A percentile compares a stretch with the other conserved stretches of the same genome.
These are phyloP conservation scores for Philereme vetulata DNA, from an alignment of 2,888 invertebrate species.

Conservation along the genomic window DNA sequence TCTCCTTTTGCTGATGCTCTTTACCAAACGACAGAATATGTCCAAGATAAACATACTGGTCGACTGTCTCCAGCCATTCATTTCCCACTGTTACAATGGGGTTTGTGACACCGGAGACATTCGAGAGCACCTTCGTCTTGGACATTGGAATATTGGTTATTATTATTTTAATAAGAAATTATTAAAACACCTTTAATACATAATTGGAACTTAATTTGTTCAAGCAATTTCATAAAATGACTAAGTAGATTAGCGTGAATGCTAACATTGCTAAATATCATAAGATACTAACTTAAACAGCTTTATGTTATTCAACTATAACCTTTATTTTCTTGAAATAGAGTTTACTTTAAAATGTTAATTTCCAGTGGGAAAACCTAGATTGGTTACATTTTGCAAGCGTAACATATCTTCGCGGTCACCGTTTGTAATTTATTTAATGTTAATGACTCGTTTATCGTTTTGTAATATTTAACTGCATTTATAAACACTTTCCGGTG, in stretches of 20 bases:
- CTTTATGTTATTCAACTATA: background rate
- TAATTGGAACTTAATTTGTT: too few relatives aligned
- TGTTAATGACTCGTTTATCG: constrained; percentile 14
- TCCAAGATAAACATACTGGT: too few relatives aligned
- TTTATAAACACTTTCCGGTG: background rate
- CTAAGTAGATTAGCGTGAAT: background rate
- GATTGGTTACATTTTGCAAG: constrained; percentile 22
- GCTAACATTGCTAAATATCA: background rate
- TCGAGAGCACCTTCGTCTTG: too few relatives aligned
- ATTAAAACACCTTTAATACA: too few relatives aligned
- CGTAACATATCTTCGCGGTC: constrained; percentile 25
- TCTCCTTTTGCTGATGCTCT: too few relatives aligned
- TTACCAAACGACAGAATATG: too few relatives aligned
- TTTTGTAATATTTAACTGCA: constrained; percentile 18
- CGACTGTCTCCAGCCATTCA: too few relatives aligned
- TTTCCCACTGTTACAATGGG: too few relatives aligned
- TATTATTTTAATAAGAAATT: too few relatives aligned
- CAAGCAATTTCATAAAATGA: background rate
- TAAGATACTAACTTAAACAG: too few relatives aligned
- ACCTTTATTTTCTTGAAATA: background rate
- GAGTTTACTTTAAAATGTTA: background rate
- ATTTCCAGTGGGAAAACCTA: constrained; percentile 5
- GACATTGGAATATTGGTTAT: too few relatives aligned
- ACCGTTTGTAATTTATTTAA: constrained; percentile 15
- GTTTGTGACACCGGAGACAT: too few relatives aligned